A percentile compares a stretch with the other conserved stretches of the same genome.
Evolutionary conservation across 2,797 vertebrate genomes (phyloP).

Genomic region (Pteronotus mesoamericanus): DNA sequence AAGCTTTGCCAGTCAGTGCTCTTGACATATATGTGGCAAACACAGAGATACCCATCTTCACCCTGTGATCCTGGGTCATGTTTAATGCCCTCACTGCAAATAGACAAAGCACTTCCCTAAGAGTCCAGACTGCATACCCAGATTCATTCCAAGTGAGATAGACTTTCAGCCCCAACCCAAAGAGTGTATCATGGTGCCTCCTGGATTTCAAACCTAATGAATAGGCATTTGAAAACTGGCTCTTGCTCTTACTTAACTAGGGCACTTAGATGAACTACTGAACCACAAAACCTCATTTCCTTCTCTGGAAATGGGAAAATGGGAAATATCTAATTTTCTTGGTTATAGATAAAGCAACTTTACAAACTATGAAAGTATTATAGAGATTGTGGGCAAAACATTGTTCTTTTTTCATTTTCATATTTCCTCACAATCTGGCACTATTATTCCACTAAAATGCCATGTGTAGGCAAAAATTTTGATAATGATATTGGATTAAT

Average conservation of each 20-base stretch:
- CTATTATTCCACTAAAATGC: background rate
- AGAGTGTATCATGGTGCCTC: background rate
- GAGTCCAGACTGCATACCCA: background rate
- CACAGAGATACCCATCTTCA: background rate
- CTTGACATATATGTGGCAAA: background rate
- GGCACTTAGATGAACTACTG: background rate
- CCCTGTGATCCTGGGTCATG: background rate
- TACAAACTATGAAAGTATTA: background rate
- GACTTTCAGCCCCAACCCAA: too few species aligned
- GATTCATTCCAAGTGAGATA: background rate
- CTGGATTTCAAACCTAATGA: background rate
- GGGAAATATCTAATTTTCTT: background rate
- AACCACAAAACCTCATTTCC: background rate
- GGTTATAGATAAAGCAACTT: background rate
- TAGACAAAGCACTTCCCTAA: background rate
- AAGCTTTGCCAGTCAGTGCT: background rate
- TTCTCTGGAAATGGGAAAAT: conserved; percentile 27
- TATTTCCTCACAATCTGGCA: background rate
- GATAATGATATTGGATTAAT: background rate
- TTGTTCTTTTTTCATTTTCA: background rate
- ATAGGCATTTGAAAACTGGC: background rate
- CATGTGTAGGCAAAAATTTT: background rate
- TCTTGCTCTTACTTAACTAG: background rate
- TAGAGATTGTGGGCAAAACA: background rate
- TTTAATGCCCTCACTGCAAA: background rate